Conservation (phyloP, 2,113 vertebrate species). For the Nesospiza acunhae region DNA sequence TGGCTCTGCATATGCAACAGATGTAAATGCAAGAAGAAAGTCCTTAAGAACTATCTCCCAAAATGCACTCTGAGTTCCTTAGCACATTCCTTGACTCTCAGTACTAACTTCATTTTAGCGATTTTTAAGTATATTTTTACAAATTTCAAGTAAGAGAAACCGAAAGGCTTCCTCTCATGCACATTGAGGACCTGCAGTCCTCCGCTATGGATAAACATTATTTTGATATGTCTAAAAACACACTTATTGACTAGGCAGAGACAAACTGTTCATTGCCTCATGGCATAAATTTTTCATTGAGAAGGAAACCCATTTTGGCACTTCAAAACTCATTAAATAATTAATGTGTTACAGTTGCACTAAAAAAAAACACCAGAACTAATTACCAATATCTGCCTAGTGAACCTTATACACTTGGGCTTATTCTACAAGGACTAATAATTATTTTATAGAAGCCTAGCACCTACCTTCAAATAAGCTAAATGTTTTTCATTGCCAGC, state of each 20-base stretch:
- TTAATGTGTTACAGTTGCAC: not conserved
- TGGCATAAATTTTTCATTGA: slow-evolving; percentile 10
- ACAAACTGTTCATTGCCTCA: not conserved
- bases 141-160: not conserved
- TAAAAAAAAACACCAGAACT: not conserved
- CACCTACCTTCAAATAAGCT: not conserved
- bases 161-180: not conserved
- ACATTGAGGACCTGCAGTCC: not conserved
- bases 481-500: not conserved
- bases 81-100: not conserved
- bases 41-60: not conserved
- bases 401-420: not conserved
- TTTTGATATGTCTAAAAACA: not conserved
- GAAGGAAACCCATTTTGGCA: not conserved
- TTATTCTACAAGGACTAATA: not conserved
- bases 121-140: not conserved
- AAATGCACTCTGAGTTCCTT: not conserved
- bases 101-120: not conserved
- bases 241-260: not conserved
- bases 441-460: not conserved
- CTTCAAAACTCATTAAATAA: slow-evolving; percentile 52
- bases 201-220: not conserved
- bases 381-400: slow-evolving; percentile 8
- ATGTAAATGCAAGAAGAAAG: not conserved
- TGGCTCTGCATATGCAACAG: not conserved